Percentiles rank a stretch among this genome's conserved stretches.
Evolutionary conservation across 2,888 invertebrate genomes (phyloP).

Genomic region (Limnephilus lunatus): DNA sequence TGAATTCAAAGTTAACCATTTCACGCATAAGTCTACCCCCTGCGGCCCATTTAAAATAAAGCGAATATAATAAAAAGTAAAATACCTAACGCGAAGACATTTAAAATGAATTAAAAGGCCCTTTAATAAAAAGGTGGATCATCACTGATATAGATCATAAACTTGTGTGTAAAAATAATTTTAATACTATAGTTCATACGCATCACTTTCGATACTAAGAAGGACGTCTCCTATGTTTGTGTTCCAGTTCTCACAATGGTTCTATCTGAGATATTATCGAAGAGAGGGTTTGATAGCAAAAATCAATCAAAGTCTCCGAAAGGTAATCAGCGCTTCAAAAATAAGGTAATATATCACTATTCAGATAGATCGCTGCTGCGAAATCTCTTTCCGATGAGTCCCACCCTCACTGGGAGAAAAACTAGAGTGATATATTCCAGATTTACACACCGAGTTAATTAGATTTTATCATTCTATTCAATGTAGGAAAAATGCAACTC

Average conservation of each 20-base stretch:
- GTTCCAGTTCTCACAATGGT: not conserved
- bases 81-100: no score
- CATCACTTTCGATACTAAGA: not conserved
- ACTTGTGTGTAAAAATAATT: not conserved
- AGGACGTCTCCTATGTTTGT: not conserved
- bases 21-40: no score
- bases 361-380: not conserved
- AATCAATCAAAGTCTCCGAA: conserved; percentile 2
- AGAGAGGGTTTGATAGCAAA: not conserved
- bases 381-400: not conserved
- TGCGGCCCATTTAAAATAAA: no score
- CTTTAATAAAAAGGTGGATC: no score
- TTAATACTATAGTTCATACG: not conserved
- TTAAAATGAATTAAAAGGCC: no score
- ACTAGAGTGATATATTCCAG: not conserved
- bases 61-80: no score
- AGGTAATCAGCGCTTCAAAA: not conserved
- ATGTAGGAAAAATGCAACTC: no score
- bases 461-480: not conserved
- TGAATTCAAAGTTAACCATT: no score
- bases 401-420: not conserved
- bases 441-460: not conserved
- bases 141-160: no score
- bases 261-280: not conserved
- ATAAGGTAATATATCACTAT: not conserved